Evolutionary conservation across 2,888 invertebrate genomes (phyloP), one percentile per base, ranked within the genome.

Genomic region (Netelia melanura): DNA sequence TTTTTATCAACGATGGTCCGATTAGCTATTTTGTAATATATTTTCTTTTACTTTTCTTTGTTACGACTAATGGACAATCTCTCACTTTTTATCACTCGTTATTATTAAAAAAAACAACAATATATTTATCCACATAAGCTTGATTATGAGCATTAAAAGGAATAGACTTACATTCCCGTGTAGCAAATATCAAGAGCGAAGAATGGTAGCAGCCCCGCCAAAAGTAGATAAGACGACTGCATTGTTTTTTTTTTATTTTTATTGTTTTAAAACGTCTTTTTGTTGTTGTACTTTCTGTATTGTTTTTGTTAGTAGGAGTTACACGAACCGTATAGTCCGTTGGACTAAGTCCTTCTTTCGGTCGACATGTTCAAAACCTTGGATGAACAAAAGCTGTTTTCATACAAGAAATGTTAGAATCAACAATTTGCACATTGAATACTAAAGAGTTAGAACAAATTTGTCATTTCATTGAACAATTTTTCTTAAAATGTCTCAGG

Each of bases 181-280:
- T 91, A 92, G 92, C 92, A 93, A 87, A 92, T 91, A 92, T 93
- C 92, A 91, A 93, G 88, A 87, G 88, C 85, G 91, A 89, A 80
- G 91, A 92, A 89, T 86, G 91, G 91, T 86, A 92, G 85, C 89
- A 91, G 86, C 87, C 90, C 89, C 87, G 90, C 90, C 92, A 92
- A 91, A 82, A 92, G 90, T 89, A 91, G 89, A 86, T 90, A 90
- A 88, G 86, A 88, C 83, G 90, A 89, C 90, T 86, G 89, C 93
- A 91, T 93, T 84, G 88, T 79, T 89, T 90, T 89, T 91, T 43
- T 67, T 64, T 58, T 25, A 52, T 30, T 80, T 67, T 54, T 71
- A 54, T 1, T 25, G 48, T 67, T 56, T 78, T 21, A 56, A 23
- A 52, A 74, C 56, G 52, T 67, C n/a, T 38, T 38, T 70, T 65